phyloP scores from a whole-genome alignment of 2,797 vertebrate genomes.

The Holocentrus rufus region DNA sequence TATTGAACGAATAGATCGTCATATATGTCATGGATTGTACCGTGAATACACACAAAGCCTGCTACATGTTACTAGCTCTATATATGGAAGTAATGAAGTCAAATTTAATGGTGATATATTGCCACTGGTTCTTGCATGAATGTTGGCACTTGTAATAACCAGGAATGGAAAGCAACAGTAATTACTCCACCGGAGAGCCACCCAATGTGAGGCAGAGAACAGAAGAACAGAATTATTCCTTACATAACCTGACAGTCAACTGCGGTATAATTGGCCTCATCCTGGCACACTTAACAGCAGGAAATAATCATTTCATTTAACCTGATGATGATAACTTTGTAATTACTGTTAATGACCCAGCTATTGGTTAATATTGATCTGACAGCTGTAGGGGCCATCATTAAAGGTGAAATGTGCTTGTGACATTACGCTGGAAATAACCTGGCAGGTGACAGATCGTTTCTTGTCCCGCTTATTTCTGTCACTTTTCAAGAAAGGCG shows the following conservation, averaged over 20 bases:
- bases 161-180: slow-evolving; percentile 20
- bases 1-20: slow-evolving; percentile 33
- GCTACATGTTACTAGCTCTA: neutral
- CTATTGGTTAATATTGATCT: slow-evolving; percentile 59
- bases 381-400: slow-evolving; percentile 59
- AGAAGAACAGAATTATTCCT: slow-evolving; percentile 21
- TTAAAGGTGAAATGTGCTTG: slow-evolving; percentile 64
- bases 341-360: slow-evolving; percentile 66
- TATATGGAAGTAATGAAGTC: neutral
- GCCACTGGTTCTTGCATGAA: neutral
- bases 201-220: slow-evolving; percentile 27
- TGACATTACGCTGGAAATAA: slow-evolving; percentile 28
- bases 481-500: slow-evolving; percentile 49
- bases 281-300: slow-evolving; percentile 63
- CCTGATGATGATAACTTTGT: slow-evolving; percentile 61
- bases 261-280: slow-evolving; percentile 63
- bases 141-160: slow-evolving; percentile 16
- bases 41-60: slow-evolving; percentile 4
- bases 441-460: slow-evolving; percentile 53
- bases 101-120: neutral
- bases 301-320: slow-evolving; percentile 65
- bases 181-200: slow-evolving; percentile 12
- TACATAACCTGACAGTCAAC: slow-evolving; percentile 46
- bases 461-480: slow-evolving; percentile 45
- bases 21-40: slow-evolving; percentile 47